Conservation (phyloP, 2,797 vertebrate genomes). For the Parauchenoglanis punctatus region DNA sequence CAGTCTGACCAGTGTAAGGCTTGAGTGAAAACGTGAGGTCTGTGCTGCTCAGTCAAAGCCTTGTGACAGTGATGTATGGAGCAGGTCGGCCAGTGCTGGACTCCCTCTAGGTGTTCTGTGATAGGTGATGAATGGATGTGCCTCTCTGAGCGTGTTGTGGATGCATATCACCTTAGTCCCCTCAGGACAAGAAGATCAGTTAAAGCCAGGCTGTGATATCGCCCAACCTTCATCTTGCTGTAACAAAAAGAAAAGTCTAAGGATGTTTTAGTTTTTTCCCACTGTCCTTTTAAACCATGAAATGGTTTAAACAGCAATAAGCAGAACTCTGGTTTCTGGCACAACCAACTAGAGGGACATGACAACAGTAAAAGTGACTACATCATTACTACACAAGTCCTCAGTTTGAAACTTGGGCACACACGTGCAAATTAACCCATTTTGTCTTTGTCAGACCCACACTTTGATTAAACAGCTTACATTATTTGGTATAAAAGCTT, state of each 20-base stretch:
- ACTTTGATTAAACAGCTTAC: background rate
- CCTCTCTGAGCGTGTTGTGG: conserved; percentile 58
- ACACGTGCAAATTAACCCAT: background rate
- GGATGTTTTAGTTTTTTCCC: background rate
- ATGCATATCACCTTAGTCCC: conserved; percentile 66
- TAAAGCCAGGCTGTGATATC: conserved; percentile 62
- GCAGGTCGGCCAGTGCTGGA: conserved; percentile 38
- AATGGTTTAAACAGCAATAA: background rate
- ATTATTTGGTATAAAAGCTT: background rate
- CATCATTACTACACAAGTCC: background rate
- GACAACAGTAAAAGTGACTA: background rate
- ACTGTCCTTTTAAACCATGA: background rate
- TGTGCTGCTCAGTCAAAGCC: conserved; percentile 53
- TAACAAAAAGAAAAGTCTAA: conserved; percentile 31
- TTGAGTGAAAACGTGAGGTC: conserved; percentile 40
- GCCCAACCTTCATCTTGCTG: conserved; percentile 58
- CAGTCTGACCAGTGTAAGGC: conserved; percentile 19
- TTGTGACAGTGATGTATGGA: conserved; percentile 64
- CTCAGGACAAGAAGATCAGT: conserved; percentile 61
- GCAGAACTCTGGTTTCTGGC: background rate
- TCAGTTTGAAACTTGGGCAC: background rate
- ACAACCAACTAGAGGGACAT: background rate
- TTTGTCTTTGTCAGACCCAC: background rate
- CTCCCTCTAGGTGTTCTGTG: conserved; percentile 53
- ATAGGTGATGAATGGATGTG: conserved; percentile 66